These are phyloP conservation scores for Archegozetes longisetosus DNA, from an alignment of 1,140 invertebrate species.

Conservation along the genomic window DNA sequence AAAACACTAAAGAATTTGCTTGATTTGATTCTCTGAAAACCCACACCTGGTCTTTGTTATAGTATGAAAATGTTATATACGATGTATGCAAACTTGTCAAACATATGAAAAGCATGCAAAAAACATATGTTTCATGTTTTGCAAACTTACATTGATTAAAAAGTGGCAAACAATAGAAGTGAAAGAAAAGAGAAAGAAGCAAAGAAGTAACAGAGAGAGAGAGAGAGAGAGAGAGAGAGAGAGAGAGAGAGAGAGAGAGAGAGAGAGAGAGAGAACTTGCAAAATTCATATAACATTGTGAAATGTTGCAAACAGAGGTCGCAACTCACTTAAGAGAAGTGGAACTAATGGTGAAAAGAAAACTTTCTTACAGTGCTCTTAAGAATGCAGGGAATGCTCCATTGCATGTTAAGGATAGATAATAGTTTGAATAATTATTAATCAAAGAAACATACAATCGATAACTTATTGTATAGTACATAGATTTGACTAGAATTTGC, in stretches of 20 bases:
- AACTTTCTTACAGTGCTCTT: too few relatives aligned
- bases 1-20: neutral
- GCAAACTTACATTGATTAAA: neutral
- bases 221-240: neutral
- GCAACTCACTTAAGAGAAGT: neutral
- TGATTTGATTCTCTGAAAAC: neutral
- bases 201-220: neutral
- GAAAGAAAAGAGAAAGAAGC: neutral
- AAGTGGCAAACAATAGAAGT: neutral
- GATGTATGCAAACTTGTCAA: neutral
- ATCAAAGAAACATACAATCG: too few relatives aligned
- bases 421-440: too few relatives aligned
- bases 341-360: too few relatives aligned
- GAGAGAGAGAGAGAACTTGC: neutral
- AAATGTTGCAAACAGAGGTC: neutral
- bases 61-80: neutral
- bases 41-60: neutral
- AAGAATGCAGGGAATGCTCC: too few relatives aligned
- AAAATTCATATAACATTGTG: neutral
- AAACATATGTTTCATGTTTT: neutral
- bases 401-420: too few relatives aligned
- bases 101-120: neutral
- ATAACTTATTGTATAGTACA: too few relatives aligned
- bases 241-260: neutral
- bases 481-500: too few relatives aligned